Percentiles rank a stretch among this genome's conserved stretches.
These are phyloP conservation scores for Phaethornis superciliosus DNA, from an alignment of 2,113 vertebrate species.

Conservation along the genomic window DNA sequence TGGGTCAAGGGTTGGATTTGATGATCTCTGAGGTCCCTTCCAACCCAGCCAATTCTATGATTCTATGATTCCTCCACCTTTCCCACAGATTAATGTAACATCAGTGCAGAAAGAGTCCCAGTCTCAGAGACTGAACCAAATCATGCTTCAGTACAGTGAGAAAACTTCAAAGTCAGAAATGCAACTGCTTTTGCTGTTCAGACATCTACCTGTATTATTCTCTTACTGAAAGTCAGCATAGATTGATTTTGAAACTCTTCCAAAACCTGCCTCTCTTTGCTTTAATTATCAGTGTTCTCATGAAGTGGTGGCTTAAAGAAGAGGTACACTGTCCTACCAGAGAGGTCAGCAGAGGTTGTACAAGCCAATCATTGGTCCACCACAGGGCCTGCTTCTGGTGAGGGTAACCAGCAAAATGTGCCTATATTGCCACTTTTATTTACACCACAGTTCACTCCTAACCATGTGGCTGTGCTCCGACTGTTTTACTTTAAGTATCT, in stretches of 20 bases:
- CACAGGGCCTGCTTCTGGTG: background rate
- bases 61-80: no score
- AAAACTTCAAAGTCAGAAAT: background rate
- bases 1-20: no score
- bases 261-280: background rate
- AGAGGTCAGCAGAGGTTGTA: background rate
- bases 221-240: background rate
- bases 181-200: background rate
- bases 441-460: background rate
- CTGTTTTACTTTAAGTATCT: background rate
- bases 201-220: background rate
- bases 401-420: background rate
- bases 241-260: background rate
- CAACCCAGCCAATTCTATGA: no score
- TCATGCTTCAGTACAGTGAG: background rate
- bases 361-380: background rate
- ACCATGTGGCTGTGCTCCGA: background rate
- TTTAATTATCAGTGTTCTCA: background rate
- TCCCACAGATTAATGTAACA: background rate
- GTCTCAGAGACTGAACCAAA: background rate
- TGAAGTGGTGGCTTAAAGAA: background rate
- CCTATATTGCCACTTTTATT: background rate
- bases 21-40: no score
- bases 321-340: background rate
- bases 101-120: background rate